Evolutionary conservation across 2,888 invertebrate genomes (phyloP), one percentile per base, ranked within the genome.

Genomic region (Apotomis betuletana): DNA sequence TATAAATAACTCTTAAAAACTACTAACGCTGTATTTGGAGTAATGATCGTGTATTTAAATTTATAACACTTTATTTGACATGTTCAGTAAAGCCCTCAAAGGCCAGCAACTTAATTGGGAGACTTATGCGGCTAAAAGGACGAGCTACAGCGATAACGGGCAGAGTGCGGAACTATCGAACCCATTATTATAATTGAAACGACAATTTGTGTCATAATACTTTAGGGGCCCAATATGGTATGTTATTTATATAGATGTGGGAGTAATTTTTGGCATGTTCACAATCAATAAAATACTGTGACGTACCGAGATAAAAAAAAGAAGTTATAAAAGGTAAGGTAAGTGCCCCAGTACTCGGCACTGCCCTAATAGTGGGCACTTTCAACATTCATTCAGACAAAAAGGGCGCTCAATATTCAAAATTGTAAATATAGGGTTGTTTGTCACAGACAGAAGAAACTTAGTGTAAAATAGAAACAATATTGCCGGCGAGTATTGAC

Each of bases 201-300:
- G 70, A 67, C 70, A 70, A 65, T 70, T 67, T 70, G 61, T 70
- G 70, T 70, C 67, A 70, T 70, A 70, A 70, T 70, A 70, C 70
- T 67, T 70, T 70, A 70, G 67, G 65, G 70, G 67, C 9, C 27
- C 65, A 67, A 67, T 67, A 60, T 61, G 60, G 65, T 67, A 65
- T 67, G 54, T 67, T 70, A 70, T 70, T 70, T 67, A 27, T 67
- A 55, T 67, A 38, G 44, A 54, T 44, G 49, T n/a, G 27, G 46
- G 10, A 44, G 49, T 49, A 38, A 69, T 62, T 49, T 69, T 51
- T 27, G 27, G 27, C 27, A 27, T 27, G 27, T 27, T 27, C 27
- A 54, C 60, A 15, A 15, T 15, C 15, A 15, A 15, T 1, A 15
- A 15, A 15, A 15, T 15, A 15, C 0, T 15, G 1, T 15, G 15